Conservation (phyloP, 2,113 vertebrate genomes). For the Cercopithecus mona region DNA sequence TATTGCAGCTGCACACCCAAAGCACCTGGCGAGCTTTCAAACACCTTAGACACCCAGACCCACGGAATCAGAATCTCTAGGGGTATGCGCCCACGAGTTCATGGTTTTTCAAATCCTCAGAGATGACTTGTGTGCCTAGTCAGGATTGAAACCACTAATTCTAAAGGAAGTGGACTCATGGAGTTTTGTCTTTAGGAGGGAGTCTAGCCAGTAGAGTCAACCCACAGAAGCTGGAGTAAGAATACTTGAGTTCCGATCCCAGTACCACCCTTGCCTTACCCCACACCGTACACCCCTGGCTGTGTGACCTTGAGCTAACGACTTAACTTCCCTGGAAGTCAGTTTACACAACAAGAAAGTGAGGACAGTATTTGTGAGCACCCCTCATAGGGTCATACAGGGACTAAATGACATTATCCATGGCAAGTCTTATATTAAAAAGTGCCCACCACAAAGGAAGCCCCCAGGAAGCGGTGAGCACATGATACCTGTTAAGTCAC, state of each 20-base stretch:
- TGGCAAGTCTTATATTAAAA: background rate
- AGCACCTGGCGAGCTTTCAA: background rate
- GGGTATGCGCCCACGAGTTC: background rate
- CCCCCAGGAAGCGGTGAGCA: background rate
- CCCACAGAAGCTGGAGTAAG: background rate
- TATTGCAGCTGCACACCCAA: too few relatives aligned
- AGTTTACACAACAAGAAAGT: background rate
- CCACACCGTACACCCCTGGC: background rate
- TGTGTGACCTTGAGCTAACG: background rate
- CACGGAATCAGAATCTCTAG: background rate
- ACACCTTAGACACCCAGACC: background rate
- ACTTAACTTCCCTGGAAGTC: background rate
- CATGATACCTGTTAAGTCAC: background rate
- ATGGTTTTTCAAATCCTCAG: background rate
- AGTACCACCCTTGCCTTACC: background rate
- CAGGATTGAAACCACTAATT: background rate
- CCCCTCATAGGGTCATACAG: fast-evolving
- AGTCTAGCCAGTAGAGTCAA: background rate
- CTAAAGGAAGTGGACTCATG: background rate
- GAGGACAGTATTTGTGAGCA: background rate
- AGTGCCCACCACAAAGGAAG: too few relatives aligned
- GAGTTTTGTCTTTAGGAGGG: background rate
- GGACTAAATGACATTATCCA: background rate
- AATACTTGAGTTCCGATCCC: background rate
- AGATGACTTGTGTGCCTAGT: background rate